Evolutionary conservation across 2,797 vertebrate species (phyloP), one percentile per base, ranked within the genome.

Genomic region (Malacoctenus gilli): DNA sequence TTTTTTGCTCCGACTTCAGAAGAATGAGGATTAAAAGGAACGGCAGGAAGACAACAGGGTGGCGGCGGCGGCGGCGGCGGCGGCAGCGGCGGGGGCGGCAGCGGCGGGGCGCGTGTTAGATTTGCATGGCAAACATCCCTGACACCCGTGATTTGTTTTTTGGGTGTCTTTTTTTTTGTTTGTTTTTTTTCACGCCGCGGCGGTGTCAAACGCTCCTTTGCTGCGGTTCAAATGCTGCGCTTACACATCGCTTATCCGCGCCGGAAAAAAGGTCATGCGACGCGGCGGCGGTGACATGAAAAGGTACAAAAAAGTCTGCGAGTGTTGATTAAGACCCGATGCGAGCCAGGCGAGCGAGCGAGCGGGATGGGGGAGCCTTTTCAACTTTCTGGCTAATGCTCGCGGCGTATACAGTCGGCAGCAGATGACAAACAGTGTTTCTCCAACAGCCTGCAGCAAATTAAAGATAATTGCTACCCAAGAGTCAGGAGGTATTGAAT

Each of bases 111-210:
- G 56, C 48, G 16, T 79, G 81, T 82, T 70, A 63, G 32, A 68
- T 79, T 71, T 80, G 63, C 62, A 64, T 55, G 57, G 60, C 74
- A 74, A 72, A 75, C 58, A 63, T 71, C 37, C 16, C 62, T 79
- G 80, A 80, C 77, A 82, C 69, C 77, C 80, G 7, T 44, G 59
- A 79, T 83, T 73, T 87, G 73, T 83, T 85, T 77, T 68, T 68
- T 52, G 40, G n/a, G n/a, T n/a, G n/a, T n/a, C n/a, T n/a, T n/a
- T n/a, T 83, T 73, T 87, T 72, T 83, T 85, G 75, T 68, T 68
- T 52, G 40, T n/a, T n/a, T n/a, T n/a, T n/a, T n/a, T n/a, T n/a
- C n/a, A n/a, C 25, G 72, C 36, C 2, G 42, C 32, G 39, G 52
- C 38, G 8, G 38, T 63, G 66, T 79, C 48, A 68, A 37, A 16